Evolutionary conservation across 1,140 invertebrate species (phyloP).

Genomic region (Nasonia longicornis): DNA sequence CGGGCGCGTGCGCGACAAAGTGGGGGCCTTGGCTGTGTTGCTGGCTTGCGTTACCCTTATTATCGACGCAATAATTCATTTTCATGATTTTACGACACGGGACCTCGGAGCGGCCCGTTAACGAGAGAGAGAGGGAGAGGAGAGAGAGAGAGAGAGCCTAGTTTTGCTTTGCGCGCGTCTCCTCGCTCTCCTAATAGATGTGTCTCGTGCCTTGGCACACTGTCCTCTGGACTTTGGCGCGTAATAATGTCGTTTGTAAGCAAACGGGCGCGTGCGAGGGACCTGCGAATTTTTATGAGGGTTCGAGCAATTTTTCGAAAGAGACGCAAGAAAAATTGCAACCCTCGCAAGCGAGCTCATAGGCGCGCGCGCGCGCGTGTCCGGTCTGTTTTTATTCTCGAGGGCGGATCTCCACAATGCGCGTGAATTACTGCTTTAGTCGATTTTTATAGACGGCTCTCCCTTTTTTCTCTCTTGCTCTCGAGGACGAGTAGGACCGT

Average conservation of each 20-base stretch:
- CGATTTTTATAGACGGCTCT: background rate
- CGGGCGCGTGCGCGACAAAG: background rate
- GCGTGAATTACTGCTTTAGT: background rate
- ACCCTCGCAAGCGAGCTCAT: background rate
- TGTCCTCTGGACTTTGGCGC: background rate
- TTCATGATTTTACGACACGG: slow-evolving; percentile 58
- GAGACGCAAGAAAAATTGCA: background rate
- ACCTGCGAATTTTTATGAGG: slow-evolving; percentile 36
- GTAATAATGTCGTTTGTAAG: slow-evolving; percentile 17
- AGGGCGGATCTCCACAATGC: background rate
- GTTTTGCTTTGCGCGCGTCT: background rate
- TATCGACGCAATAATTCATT: slow-evolving; percentile 60
- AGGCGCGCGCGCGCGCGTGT: background rate
- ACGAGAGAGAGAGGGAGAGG: background rate
- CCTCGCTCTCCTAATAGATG: background rate
- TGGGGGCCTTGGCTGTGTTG: slow-evolving; percentile 47
- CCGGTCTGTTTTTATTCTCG: background rate
- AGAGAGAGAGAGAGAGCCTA: background rate
- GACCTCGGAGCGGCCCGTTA: slow-evolving; percentile 39
- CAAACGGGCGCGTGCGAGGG: background rate
- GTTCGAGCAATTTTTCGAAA: no score
- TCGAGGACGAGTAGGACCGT: background rate
- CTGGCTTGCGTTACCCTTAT: slow-evolving; percentile 45
- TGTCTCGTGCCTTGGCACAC: background rate
- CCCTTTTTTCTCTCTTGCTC: background rate